Base-by-base conservation (phyloP, 1,140 invertebrate species). In the Atta cephalotes region DNA sequence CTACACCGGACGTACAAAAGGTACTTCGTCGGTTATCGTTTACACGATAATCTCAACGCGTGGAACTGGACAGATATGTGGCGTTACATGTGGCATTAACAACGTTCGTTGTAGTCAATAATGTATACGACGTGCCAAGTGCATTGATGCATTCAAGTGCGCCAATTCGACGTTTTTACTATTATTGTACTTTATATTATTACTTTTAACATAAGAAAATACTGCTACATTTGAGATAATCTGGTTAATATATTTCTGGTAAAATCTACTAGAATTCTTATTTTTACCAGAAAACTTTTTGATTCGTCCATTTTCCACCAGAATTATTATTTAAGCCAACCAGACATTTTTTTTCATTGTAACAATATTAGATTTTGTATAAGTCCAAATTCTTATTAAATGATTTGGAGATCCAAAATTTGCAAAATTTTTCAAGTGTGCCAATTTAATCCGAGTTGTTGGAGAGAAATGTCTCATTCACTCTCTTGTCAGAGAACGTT, bases 61-160 rank as follows among this genome's bases (percentile, higher is more conserved):
- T 90, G 89, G 77, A 89, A 82, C 88, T 79, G 65, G 74, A 82
- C 74, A 90, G 89, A 90, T 90, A 89, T 79, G 88, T 68, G 88
- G 51, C 58, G 85, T 84, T 79, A 79, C 85, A 89, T 53, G 80
- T 77, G 62, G 78, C 89, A 70, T 87, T 82, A 90, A 90, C 87
- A 85, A 89, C 88, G 85, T 89, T 87, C 72, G 56, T 82, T 84
- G 77, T 72, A 72, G 45, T 31, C 35, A 66, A 53, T 89, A 85
- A 87, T 79, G 71, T 81, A 81, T 31, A 45, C 51, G 78, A 70
- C 65, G 65, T 56, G 51, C 65, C 45, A 21, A 58, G 65, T 71
- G 63, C 51, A 21, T 28, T 45, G 70, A 82, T 77, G 14, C 74
- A 78, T 9, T 78, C 58, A 25, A 45, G 9, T 39, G 25, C 70